Evolutionary conservation across 2,113 vertebrate species (phyloP).

Genomic region (Planiliza haematocheilus): DNA sequence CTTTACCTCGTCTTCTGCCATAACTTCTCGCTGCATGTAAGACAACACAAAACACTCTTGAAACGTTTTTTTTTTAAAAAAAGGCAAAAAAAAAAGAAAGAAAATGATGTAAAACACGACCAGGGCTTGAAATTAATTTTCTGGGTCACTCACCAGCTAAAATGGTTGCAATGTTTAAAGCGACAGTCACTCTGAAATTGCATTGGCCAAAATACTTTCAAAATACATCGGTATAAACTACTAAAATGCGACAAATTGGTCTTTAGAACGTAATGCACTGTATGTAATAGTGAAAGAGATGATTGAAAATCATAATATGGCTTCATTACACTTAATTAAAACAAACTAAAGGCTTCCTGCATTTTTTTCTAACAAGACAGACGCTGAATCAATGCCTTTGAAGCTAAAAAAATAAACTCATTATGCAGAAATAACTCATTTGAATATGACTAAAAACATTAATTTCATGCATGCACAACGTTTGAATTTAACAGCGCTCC

Average conservation of each 20-base stretch:
- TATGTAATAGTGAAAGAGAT: too few relatives aligned
- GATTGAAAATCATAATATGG: too few relatives aligned
- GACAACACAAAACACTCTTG: constrained; percentile 83
- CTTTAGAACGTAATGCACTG: not conserved
- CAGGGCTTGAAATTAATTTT: constrained; percentile 20
- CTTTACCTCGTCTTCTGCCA: constrained; percentile 99
- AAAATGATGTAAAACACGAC: constrained; percentile 5
- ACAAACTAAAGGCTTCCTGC: too few relatives aligned
- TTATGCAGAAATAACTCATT: not conserved
- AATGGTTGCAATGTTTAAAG: not conserved
- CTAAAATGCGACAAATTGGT: not conserved
- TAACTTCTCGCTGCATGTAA: constrained; percentile 99
- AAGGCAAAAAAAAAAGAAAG: constrained; percentile 1
- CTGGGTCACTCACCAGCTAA: not conserved
- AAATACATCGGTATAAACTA: not conserved
- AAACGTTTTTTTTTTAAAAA: constrained; percentile 41
- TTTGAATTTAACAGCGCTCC: not conserved
- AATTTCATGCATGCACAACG: too few relatives aligned
- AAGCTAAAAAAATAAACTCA: not conserved
- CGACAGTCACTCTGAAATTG: not conserved
- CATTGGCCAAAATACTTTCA: not conserved
- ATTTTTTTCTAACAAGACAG: not conserved
- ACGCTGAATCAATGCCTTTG: not conserved
- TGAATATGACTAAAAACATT: not conserved
- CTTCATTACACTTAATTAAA: too few relatives aligned